Evolutionary conservation across 2,797 vertebrate genomes (phyloP).

Genomic region (Trachurus trachurus): DNA sequence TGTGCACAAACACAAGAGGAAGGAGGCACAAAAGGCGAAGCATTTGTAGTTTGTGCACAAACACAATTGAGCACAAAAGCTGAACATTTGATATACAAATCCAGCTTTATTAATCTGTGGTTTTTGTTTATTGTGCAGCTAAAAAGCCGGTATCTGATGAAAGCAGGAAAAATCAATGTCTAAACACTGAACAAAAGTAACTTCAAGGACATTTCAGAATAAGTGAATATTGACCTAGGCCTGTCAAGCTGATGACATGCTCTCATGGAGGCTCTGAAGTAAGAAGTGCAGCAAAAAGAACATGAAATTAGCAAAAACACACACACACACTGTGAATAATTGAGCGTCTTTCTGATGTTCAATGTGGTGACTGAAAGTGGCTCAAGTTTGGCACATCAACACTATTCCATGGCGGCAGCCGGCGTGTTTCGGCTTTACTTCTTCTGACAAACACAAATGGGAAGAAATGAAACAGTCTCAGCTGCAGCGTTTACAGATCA

Average conservation of each 20-base stretch:
- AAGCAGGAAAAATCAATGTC: constrained; percentile 49
- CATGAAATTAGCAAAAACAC: constrained; percentile 40
- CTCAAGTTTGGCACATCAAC: constrained; percentile 7
- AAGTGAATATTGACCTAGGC: constrained; percentile 52
- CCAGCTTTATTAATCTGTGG: constrained; percentile 67
- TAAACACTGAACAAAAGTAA: constrained; percentile 55
- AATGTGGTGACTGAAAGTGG: constrained; percentile 11
- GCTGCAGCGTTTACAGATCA: constrained; percentile 29
- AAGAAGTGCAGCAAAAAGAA: constrained; percentile 4
- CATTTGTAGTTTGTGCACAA: constrained; percentile 65
- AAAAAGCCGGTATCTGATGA: constrained; percentile 55
- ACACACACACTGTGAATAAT: constrained; percentile 34
- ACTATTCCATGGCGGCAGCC: not conserved
- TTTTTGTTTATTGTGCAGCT: constrained; percentile 60
- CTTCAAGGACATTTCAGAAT: constrained; percentile 52
- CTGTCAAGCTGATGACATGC: constrained; percentile 47
- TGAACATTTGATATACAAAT: constrained; percentile 72
- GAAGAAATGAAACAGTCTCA: constrained; percentile 1
- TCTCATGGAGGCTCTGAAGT: constrained; percentile 26
- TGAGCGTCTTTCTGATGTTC: constrained; percentile 36
- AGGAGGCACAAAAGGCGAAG: constrained; percentile 61
- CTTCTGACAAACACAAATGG: constrained; percentile 9
- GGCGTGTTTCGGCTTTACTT: constrained; percentile 15
- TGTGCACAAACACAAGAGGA: constrained; percentile 51
- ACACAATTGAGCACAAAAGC: constrained; percentile 72